Evolutionary conservation across 2,797 vertebrate species (phyloP), one percentile per base, ranked within the genome.

Genomic region (Sciaenops ocellatus): DNA sequence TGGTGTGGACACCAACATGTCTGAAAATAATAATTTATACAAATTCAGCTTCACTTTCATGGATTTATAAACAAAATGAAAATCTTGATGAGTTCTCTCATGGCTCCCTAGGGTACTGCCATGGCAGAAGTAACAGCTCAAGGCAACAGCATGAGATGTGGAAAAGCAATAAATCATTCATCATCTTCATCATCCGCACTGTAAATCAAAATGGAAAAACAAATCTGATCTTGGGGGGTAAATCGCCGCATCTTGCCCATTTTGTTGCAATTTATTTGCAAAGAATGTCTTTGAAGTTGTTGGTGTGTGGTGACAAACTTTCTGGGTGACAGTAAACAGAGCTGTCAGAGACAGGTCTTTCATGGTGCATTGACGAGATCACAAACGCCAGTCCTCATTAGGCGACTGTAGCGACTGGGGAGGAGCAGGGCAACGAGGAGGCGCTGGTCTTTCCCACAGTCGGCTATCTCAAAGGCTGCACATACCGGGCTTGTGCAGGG

Each of bases 311-410:
- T 20, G 28, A 85, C 38, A 57, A 50, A 60, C 22, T 51, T 67
- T 74, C 60, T 57, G 30, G 63, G 48, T 79, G 79, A 89, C 73
- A 76, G 66, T 70, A 69, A 93, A 73, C 69, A n/a, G 82, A 89
- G 81, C 76, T 83, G 87, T 76, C 79, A 83, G 60, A 59, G 12
- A 66, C 79, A 85, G 57, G 50, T 4, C 85, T 72, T 90, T 93
- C 82, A 89, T 90, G 85, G 87, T 66, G 65, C 34, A 76, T 63
- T 69, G 28, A 13, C 79, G 70, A 44, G 87, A 92, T 94, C 91
- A 90, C 78, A 90, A 87, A 73, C 55, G 81, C 83, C 91, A 90
- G 86, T 73, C 80, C 42, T 83, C 87, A 93, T 95, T 93, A 92
- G 67, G 66, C 3, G 44, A 38, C n/a, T 47, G 89, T 22, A 78